Evolutionary conservation across 35 echinoderm and acorn worm species (phyloP).

Genomic region (Lytechinus variegatus): DNA sequence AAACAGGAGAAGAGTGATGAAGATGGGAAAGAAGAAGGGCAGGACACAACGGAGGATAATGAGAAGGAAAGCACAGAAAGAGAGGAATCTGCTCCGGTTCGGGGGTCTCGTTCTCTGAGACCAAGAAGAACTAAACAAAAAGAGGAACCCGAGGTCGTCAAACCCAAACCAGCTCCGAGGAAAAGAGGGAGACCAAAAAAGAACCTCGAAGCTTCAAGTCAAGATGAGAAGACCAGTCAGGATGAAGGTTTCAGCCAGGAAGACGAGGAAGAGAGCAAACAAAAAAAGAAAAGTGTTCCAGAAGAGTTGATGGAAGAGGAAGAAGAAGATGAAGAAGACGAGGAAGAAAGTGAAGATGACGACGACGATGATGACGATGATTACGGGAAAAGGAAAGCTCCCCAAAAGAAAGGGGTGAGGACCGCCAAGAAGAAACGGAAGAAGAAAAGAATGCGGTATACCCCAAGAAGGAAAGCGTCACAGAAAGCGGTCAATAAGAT

Average conservation of each 20-base stretch:
- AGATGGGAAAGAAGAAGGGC: not conserved
- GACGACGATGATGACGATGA: constrained; percentile 38
- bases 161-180: not conserved
- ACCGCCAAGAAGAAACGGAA: constrained; percentile 57
- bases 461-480: constrained; percentile 56
- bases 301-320: not conserved
- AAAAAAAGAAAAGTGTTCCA: not conserved
- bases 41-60: not conserved
- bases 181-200: constrained; percentile 26
- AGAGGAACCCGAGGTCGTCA: not conserved
- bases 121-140: not conserved
- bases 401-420: not conserved
- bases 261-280: constrained; percentile 1
- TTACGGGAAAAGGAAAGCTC: not conserved
- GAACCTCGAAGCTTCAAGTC: not conserved
- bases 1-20: not conserved
- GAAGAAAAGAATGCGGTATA: constrained; percentile 49
- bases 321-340: constrained; percentile 23
- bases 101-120: not conserved
- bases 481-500: constrained; percentile 55
- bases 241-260: constrained; percentile 17
- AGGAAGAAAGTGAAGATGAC: constrained; percentile 31
- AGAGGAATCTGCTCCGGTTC: not conserved
- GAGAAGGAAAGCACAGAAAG: not conserved
- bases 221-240: constrained; percentile 44